Evolutionary conservation across 2,888 invertebrate species (phyloP).

Genomic region (Phortica okadai): DNA sequence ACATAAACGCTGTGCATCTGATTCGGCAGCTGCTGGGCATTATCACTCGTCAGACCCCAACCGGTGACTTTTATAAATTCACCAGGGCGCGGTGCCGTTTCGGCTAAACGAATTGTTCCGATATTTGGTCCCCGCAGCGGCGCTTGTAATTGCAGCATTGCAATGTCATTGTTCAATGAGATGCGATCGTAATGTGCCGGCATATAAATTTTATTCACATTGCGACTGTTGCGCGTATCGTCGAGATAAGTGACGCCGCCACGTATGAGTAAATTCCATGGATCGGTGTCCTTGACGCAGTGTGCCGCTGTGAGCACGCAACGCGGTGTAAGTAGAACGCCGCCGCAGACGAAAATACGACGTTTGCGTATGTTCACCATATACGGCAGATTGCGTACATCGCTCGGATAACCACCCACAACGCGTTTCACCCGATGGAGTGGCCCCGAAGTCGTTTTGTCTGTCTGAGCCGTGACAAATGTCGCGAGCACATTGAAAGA

Average conservation of each 20-base stretch:
- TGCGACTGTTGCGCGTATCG: slow-evolving; percentile 56
- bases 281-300: slow-evolving; percentile 53
- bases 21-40: slow-evolving; percentile 51
- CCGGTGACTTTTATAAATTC: slow-evolving; percentile 62
- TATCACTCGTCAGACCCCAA: slow-evolving; percentile 63
- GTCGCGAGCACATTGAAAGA: not conserved
- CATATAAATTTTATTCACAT: slow-evolving; percentile 52
- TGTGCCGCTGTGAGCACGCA: slow-evolving; percentile 73
- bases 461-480: not conserved
- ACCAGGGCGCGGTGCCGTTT: slow-evolving; percentile 45
- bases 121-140: slow-evolving; percentile 52
- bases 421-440: slow-evolving; percentile 59
- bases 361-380: slow-evolving; percentile 64
- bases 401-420: slow-evolving; percentile 63
- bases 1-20: slow-evolving; percentile 64
- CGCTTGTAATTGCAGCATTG: slow-evolving; percentile 58
- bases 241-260: slow-evolving; percentile 62
- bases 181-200: slow-evolving; percentile 51
- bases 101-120: slow-evolving; percentile 51
- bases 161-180: slow-evolving; percentile 66
- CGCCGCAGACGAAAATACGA: slow-evolving; percentile 68
- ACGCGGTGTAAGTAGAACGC: slow-evolving; percentile 63
- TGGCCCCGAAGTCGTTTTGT: too few species aligned
- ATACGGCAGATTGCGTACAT: slow-evolving; percentile 58
- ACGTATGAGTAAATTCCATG: slow-evolving; percentile 59